Conservation (phyloP, 2,113 vertebrate genomes). For the Oxygymnocypris stewartii region DNA sequence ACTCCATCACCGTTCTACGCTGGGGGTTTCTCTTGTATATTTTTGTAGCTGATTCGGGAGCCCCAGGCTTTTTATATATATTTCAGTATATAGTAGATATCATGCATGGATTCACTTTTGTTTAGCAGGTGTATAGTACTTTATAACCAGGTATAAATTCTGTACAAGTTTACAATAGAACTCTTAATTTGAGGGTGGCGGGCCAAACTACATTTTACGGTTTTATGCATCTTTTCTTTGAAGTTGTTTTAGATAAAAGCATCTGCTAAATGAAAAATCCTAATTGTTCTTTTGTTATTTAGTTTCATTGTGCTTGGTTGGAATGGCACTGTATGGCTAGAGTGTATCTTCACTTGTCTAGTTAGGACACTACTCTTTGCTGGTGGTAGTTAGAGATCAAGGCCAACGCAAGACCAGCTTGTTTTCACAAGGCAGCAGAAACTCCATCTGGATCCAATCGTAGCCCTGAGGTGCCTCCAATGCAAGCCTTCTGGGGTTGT, state of each 20-base stretch:
- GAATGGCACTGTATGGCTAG: background rate
- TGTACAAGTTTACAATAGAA: background rate
- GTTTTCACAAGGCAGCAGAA: constrained; percentile 56
- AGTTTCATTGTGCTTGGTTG: background rate
- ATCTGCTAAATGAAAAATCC: background rate
- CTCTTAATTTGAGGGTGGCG: background rate
- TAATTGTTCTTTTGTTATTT: background rate
- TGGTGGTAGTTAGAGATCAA: constrained; percentile 44
- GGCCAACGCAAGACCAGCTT: constrained; percentile 38
- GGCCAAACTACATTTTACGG: background rate
- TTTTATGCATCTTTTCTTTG: background rate
- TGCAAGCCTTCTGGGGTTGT: constrained; percentile 48
- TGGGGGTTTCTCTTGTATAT: constrained; percentile 2
- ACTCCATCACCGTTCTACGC: background rate
- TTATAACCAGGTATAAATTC: background rate
- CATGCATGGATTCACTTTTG: background rate
- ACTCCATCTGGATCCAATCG: constrained; percentile 64
- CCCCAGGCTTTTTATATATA: constrained; percentile 2
- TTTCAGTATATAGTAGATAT: background rate
- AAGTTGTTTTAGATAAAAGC: background rate
- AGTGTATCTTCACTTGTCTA: constrained; percentile 5
- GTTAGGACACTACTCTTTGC: constrained; percentile 15
- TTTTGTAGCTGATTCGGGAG: constrained; percentile 10
- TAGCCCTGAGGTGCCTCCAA: constrained; percentile 43
- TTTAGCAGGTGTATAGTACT: background rate